Base-by-base conservation (phyloP, 2,797 vertebrate species). In the Micrastur ruficollis region DNA sequence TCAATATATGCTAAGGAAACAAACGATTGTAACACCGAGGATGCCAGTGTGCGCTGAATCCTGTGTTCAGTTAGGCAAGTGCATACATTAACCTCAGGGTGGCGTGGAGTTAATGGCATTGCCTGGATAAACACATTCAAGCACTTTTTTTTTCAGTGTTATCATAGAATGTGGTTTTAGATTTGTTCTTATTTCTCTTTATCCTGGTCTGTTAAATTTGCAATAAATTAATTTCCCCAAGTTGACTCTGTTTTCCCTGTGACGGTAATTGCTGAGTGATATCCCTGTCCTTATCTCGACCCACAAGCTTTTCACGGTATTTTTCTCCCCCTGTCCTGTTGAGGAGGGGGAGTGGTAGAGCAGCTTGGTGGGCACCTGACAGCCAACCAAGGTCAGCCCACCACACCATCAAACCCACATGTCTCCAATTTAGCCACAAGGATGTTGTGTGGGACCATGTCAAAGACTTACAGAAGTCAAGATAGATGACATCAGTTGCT, bases 241-340 rank as follows among this genome's bases (percentile, higher is more conserved):
- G 46, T 2, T 1, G 3, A 66, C 26, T n/a, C 46, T 42, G 46
- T 21, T 87, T 61, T 59, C 14, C 58, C 50, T n/a, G 13, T 66
- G 66, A 18, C 9, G 19, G 27, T 32, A 49, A 26, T 1, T 61
- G 13, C 8, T 12, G 16, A 81, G 23, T 9, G 20, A 55, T n/a
- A 13, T 14, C 40, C 32, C 40, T 55, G 53, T 50, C 36, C 36
- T 53, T 50, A 49, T 17, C 31, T 76, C 7, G 1, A 81, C 29
- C 42, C 29, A 50, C 0, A 1, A 85, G 42, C 10, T 49, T 49
- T 85, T 36, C 2, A 11, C 18, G 11, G 1, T 32, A 25, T 80
- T 90, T 90, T 81, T 76, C 42, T 70, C 7, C 14, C 22, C 3
- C 19, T 13, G 5, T n/a, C 34, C 15, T 40, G 21, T 12, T 42